phyloP scores from a whole-genome alignment of 1,140 invertebrate genomes.

The Campoletis sonorensis region DNA sequence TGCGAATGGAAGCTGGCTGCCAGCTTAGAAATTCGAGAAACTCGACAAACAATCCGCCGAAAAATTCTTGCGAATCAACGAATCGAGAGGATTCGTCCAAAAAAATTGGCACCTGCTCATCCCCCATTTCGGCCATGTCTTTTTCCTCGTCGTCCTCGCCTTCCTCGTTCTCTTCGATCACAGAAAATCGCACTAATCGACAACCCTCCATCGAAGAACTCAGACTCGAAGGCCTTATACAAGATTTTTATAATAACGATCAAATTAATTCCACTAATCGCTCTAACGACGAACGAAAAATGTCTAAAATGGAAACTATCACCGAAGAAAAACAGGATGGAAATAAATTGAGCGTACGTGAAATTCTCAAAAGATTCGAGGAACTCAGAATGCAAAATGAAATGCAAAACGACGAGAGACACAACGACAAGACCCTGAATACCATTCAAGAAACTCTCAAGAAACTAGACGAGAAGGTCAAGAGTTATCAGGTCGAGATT shows the following conservation, averaged over 20 bases:
- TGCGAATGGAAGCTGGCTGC: slow-evolving; percentile 72
- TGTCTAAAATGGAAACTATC: slow-evolving; percentile 84
- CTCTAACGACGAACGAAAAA: slow-evolving; percentile 64
- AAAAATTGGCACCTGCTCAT: slow-evolving; percentile 31
- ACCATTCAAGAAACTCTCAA: slow-evolving; percentile 75
- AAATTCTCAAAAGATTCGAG: slow-evolving; percentile 87
- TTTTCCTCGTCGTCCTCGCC: slow-evolving; percentile 33
- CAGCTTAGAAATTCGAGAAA: slow-evolving; percentile 63
- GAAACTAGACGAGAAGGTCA: slow-evolving; percentile 76
- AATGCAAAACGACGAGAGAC: slow-evolving; percentile 67
- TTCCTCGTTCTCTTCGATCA: neutral
- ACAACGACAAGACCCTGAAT: slow-evolving; percentile 71
- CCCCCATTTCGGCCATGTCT: slow-evolving; percentile 34
- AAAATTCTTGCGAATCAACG: slow-evolving; percentile 17
- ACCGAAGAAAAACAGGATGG: slow-evolving; percentile 84
- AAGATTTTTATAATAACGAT: slow-evolving; percentile 70
- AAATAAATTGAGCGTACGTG: slow-evolving; percentile 86
- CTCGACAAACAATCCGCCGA: neutral
- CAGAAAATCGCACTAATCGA: slow-evolving; percentile 20
- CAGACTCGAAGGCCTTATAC: slow-evolving; percentile 65
- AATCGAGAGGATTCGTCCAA: slow-evolving; percentile 34
- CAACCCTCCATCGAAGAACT: slow-evolving; percentile 60
- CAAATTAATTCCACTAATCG: slow-evolving; percentile 54
- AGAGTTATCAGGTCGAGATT: slow-evolving; percentile 71
- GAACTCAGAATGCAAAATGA: slow-evolving; percentile 79